Percentiles rank a stretch among this genome's conserved stretches.
Conservation (phyloP, 53 echinoderm and acorn worm species). For the Astropecten irregularis region DNA sequence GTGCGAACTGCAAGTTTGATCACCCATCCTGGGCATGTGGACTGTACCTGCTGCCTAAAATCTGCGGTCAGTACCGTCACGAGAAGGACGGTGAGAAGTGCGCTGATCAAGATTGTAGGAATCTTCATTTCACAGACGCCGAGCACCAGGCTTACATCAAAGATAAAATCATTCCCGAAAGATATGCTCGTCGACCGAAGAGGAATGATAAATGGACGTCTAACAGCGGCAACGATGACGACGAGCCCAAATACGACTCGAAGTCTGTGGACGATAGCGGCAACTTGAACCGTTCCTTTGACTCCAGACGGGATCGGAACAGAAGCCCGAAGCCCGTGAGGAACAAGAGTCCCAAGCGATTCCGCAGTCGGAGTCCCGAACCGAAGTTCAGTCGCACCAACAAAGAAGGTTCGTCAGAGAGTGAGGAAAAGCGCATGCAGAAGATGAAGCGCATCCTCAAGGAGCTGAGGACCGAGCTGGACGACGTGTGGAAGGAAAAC, state of each 20-base stretch:
- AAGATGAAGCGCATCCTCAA: slow-evolving; percentile 6
- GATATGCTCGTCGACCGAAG: neutral
- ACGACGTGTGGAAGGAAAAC: slow-evolving; percentile 24
- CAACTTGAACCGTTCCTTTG: neutral
- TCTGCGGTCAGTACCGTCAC: slow-evolving; percentile 27
- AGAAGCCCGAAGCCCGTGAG: neutral
- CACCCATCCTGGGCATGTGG: slow-evolving; percentile 32
- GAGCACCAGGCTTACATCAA: slow-evolving; percentile 36
- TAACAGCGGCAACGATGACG: slow-evolving; percentile 41
- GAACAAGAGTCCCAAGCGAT: neutral
- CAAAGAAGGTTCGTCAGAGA: slow-evolving; percentile 4
- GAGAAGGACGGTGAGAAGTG: slow-evolving; percentile 31
- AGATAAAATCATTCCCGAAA: slow-evolving; percentile 13
- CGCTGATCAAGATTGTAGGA: neutral
- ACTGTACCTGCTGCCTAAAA: slow-evolving; percentile 23
- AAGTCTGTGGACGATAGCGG: neutral
- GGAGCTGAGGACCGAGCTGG: slow-evolving; percentile 18
- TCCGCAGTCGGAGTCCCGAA: neutral
- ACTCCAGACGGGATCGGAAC: neutral
- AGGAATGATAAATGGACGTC: neutral
- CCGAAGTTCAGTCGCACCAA: neutral
- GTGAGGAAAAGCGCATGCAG: slow-evolving; percentile 11
- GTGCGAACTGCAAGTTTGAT: slow-evolving; percentile 12
- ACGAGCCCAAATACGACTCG: neutral
- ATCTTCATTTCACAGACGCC: slow-evolving; percentile 21